A percentile compares a stretch with the other conserved stretches of the same genome.
Evolutionary conservation across 2,113 vertebrate genomes (phyloP).

Genomic region (Dicentrarchus labrax): DNA sequence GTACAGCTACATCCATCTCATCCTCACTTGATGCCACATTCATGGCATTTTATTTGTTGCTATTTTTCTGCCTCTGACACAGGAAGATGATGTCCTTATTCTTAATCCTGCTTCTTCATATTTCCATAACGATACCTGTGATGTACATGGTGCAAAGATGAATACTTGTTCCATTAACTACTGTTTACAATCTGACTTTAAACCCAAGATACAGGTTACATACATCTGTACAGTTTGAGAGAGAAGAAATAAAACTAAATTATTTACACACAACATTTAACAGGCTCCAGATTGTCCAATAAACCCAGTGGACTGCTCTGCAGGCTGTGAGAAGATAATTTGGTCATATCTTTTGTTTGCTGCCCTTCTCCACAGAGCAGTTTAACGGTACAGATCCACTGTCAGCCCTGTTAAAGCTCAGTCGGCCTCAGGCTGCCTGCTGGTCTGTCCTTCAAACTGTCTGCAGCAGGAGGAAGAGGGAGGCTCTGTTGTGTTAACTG

Average conservation of each 20-base stretch:
- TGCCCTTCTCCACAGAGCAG: constrained; percentile 9
- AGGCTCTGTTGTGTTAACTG: constrained; percentile 10
- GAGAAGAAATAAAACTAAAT: constrained; percentile 24
- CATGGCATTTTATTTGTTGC: too few species aligned
- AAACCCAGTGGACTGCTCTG: not conserved
- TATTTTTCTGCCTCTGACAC: too few species aligned
- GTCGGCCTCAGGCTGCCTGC: not conserved
- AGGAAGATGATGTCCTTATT: too few species aligned
- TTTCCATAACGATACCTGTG: not conserved
- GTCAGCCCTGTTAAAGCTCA: constrained; percentile 7
- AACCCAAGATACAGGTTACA: not conserved
- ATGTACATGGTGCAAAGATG: not conserved
- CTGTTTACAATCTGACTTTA: constrained; percentile 6
- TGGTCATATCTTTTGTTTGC: constrained; percentile 41
- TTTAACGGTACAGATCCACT: not conserved
- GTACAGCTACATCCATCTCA: too few species aligned
- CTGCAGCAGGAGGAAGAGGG: not conserved
- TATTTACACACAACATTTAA: constrained; percentile 18
- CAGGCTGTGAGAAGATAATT: constrained; percentile 7
- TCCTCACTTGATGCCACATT: too few species aligned
- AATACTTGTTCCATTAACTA: not conserved
- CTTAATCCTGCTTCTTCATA: not conserved
- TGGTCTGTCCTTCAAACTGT: constrained; percentile 10
- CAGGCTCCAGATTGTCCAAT: not conserved
- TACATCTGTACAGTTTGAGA: constrained; percentile 1